These are phyloP conservation scores for Spinus pinus DNA, from an alignment of 2,797 vertebrate species.

Conservation along the genomic window DNA sequence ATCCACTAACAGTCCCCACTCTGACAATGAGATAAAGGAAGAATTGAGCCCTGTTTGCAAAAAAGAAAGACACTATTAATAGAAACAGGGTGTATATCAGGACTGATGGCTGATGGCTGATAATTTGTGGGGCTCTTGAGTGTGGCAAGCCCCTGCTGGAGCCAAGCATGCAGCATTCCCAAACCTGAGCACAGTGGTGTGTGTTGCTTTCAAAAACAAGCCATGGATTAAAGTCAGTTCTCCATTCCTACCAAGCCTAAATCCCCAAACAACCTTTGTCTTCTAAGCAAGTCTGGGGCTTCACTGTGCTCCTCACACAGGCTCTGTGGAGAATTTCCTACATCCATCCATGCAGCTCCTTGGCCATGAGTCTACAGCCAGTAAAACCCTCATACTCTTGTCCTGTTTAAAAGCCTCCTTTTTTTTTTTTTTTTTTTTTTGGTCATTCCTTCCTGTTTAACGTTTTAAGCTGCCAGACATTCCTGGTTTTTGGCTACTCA, in stretches of 20 bases:
- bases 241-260: neutral
- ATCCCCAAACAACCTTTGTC: neutral
- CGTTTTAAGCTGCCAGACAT: neutral
- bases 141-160: accelerated
- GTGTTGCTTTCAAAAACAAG: neutral
- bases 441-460: neutral
- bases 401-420: neutral
- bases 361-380: neutral
- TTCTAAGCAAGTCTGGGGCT: neutral
- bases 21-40: neutral
- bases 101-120: neutral
- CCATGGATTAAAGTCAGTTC: neutral
- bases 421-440: neutral
- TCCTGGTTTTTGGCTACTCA: neutral
- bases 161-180: neutral
- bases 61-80: neutral
- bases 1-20: neutral
- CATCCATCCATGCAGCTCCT: accelerated
- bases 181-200: neutral
- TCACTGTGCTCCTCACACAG: neutral
- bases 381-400: neutral
- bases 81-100: neutral
- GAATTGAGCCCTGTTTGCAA: neutral
- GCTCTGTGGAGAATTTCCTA: neutral
- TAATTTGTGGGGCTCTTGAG: neutral